Percentiles rank a stretch among this genome's conserved stretches.
phyloP scores from a whole-genome alignment of 2,797 vertebrate species.

The Salmo trutta region DNA sequence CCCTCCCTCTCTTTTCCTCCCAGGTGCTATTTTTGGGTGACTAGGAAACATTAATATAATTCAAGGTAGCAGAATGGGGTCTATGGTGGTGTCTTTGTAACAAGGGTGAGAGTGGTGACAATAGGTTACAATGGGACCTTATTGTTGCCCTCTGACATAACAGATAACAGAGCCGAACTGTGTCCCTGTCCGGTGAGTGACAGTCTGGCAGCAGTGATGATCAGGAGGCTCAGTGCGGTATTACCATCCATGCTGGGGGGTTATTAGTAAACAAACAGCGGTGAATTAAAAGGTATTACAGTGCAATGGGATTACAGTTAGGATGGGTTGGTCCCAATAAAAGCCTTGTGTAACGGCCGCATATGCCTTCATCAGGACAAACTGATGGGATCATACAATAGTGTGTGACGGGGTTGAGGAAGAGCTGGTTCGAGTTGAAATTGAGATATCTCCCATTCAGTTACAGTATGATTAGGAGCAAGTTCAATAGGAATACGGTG shows the following conservation, averaged over 20 bases:
- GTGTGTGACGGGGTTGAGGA: not conserved
- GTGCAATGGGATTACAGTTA: conserved; percentile 8
- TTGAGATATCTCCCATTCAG: not conserved
- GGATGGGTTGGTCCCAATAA: not conserved
- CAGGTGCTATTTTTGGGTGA: not conserved
- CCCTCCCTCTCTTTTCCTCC: not conserved
- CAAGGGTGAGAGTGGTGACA: not conserved
- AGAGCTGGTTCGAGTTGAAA: not conserved
- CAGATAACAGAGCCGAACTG: not conserved
- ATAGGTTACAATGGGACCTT: not conserved
- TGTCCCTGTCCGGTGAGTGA: not conserved
- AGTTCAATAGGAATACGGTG: not conserved
- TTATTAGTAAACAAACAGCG: conserved; percentile 17
- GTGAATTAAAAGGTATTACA: conserved; percentile 17
- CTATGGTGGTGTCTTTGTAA: not conserved
- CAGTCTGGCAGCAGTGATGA: conserved; percentile 7
- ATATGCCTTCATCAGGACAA: not conserved
- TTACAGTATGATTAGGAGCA: not conserved
- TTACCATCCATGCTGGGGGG: conserved; percentile 7
- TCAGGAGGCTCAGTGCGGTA: conserved; percentile 3
- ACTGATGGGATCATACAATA: not conserved
- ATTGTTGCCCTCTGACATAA: not conserved
- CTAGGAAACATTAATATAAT: not conserved
- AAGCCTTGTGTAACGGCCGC: conserved; percentile 2
- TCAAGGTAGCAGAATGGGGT: conserved; percentile 8